These are phyloP conservation scores for Thysanoteuthis rhombus DNA, from an alignment of 2,888 invertebrate genomes.

Conservation along the genomic window DNA sequence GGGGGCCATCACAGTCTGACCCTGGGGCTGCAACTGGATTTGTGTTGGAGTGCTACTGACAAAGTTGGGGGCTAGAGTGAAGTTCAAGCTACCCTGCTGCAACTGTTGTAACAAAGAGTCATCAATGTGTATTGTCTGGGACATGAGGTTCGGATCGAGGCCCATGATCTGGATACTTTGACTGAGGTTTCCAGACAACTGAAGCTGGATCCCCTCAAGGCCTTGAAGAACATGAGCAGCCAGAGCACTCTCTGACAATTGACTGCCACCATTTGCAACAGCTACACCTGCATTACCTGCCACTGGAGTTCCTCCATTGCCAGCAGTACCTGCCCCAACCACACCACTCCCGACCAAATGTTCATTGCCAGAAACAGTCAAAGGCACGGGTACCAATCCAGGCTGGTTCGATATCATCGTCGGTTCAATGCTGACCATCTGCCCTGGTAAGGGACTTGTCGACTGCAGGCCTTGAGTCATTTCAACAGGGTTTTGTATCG, in stretches of 20 bases:
- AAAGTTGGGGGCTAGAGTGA: conserved; percentile 62
- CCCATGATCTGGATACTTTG: conserved; percentile 68
- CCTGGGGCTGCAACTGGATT: conserved; percentile 33
- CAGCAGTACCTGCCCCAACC: background rate
- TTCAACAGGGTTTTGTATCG: background rate
- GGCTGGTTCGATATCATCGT: conserved; percentile 51
- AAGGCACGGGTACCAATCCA: conserved; percentile 53
- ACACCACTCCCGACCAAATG: conserved; percentile 29
- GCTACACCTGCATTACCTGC: background rate
- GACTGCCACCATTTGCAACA: conserved; percentile 35
- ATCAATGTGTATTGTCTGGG: conserved; percentile 70
- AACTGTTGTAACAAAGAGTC: conserved; percentile 69
- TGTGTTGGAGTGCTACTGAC: conserved; percentile 36
- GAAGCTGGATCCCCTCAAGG: conserved; percentile 65
- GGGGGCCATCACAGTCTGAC: conserved; percentile 39
- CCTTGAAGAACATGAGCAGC: conserved; percentile 60
- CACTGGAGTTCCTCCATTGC: background rate
- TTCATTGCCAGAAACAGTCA: conserved; percentile 48
- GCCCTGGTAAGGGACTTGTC: conserved; percentile 23
- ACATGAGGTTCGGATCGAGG: conserved; percentile 64
- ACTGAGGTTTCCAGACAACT: conserved; percentile 60
- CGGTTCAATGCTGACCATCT: conserved; percentile 53
- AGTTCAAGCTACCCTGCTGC: conserved; percentile 66
- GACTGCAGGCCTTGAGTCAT: background rate
- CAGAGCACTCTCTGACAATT: conserved; percentile 48